A percentile compares a stretch with the other conserved stretches of the same genome.
phyloP scores from a whole-genome alignment of 2,797 vertebrate species.

The Xiphophorus birchmanni region DNA sequence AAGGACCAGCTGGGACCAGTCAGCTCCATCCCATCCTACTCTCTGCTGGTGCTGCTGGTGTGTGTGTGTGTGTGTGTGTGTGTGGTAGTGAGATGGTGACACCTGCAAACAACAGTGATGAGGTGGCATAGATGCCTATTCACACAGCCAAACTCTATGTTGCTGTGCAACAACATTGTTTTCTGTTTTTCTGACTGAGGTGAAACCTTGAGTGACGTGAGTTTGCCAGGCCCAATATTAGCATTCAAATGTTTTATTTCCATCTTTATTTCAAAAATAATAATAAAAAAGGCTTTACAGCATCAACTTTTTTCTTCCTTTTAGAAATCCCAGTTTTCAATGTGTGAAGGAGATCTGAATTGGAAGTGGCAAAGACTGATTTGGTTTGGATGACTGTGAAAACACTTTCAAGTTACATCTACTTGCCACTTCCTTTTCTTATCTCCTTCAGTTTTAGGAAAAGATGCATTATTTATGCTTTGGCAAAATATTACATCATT shows the following conservation, averaged over 20 bases:
- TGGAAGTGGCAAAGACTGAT: conserved; percentile 11
- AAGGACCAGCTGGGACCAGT: conserved; percentile 84
- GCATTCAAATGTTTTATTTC: conserved; percentile 18
- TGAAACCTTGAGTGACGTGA: not conserved
- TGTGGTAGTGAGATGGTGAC: conserved; percentile 32
- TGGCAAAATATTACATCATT: conserved; percentile 61
- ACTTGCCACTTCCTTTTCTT: conserved; percentile 15
- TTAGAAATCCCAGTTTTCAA: conserved; percentile 13
- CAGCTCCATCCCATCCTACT: conserved; percentile 57
- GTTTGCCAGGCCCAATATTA: conserved; percentile 14
- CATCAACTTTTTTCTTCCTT: not conserved
- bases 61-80: conserved; percentile 22
- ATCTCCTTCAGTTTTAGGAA: conserved; percentile 19
- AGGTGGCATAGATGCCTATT: conserved; percentile 27
- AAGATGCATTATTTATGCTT: conserved; percentile 58
- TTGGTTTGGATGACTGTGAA: conserved; percentile 22
- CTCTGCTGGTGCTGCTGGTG: conserved; percentile 67
- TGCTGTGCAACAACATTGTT: conserved; percentile 13
- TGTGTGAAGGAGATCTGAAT: conserved; percentile 13
- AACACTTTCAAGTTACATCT: conserved; percentile 37
- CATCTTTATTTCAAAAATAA: conserved; percentile 3
- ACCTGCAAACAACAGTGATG: conserved; percentile 56
- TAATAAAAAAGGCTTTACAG: not conserved
- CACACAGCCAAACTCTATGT: conserved; percentile 8
- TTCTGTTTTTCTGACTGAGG: conserved; percentile 5